Evolutionary conservation across 2,888 invertebrate species (phyloP), one percentile per base, ranked within the genome.

Genomic region (Iphiclides podalirius): DNA sequence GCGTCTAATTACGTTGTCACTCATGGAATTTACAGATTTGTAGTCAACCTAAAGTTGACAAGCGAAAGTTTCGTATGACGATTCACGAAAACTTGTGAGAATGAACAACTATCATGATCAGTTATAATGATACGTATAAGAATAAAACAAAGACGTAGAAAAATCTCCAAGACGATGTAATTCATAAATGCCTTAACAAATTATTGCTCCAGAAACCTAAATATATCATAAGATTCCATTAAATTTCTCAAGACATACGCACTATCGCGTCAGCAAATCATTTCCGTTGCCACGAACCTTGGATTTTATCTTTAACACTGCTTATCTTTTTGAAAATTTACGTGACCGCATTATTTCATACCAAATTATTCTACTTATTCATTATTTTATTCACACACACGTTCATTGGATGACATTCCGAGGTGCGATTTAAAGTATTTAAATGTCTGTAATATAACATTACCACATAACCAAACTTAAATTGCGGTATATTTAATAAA

Each of bases 311-410:
- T 45, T 36, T 41, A 23, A 44, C 26, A 15, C 49, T 16, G 36
- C 41, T 41, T 51, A 51, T 51, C 50, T 45, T 45, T 51, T 51
- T 51, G 41, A 36, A 51, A 45, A 51, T 45, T 40, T 50, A 50
- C 50, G 50, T 51, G 50, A 51, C 50, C 45, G 37, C 40, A 41
- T 51, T 51, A 31, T 46, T 45, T 17, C 45, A 20, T 46, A 40
- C 41, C 50, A 40, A 41, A 51, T 51, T 51, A 46, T 45, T 40
- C 45, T 33, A 45, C 41, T 40, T 41, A 40, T 45, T 39, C 40
- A 11, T 33, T 20, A n/a, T 23, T 38, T 47, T 41, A 26, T 16
- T 42, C 49, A 38, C 34, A 13, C 34, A 34, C 38, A 49, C 43
- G 43, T 43, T 6, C 26, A 9, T 39, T 31, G 26, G 34, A 47